phyloP scores from a whole-genome alignment of 2,113 vertebrate species.

The Oncorhynchus nerka region DNA sequence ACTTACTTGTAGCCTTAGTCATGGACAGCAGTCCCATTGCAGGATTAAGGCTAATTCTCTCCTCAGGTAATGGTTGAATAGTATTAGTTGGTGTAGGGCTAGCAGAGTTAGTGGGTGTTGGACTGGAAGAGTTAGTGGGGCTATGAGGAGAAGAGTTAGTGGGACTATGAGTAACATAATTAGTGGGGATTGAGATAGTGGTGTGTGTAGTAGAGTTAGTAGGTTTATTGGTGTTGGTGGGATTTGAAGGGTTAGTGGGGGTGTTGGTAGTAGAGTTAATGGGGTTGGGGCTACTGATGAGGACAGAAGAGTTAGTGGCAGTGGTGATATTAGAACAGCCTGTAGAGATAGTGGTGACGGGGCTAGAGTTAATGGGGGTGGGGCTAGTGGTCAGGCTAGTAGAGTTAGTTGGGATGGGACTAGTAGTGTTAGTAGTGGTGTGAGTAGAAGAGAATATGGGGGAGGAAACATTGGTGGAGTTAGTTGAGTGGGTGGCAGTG shows the following conservation, averaged over 20 bases:
- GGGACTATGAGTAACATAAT: constrained; percentile 21
- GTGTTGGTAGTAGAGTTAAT: not conserved
- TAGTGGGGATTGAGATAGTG: constrained; percentile 8
- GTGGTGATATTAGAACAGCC: not conserved
- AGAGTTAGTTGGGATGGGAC: not conserved
- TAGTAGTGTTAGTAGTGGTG: not conserved
- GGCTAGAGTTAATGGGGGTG: constrained; percentile 12
- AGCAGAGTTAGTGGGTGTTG: constrained; percentile 23
- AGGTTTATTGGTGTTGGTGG: constrained; percentile 1
- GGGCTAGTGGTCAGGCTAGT: constrained; percentile 33
- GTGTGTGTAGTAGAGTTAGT: constrained; percentile 16
- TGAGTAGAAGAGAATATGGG: not conserved
- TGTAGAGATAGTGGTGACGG: constrained; percentile 7
- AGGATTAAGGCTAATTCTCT: constrained; percentile 16
- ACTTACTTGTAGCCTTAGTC: constrained; percentile 31
- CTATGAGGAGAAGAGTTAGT: too few species aligned
- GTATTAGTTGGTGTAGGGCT: constrained; percentile 28
- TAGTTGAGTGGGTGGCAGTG: not conserved
- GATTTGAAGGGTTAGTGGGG: constrained; percentile 36
- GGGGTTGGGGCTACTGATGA: constrained; percentile 17
- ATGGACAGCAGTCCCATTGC: constrained; percentile 10
- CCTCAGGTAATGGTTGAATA: constrained; percentile 27
- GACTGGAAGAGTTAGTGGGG: constrained; percentile 20
- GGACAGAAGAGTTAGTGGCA: not conserved
- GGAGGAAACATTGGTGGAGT: constrained; percentile 20